Percentiles rank a stretch among this genome's conserved stretches.
Evolutionary conservation across 2,113 vertebrate genomes (phyloP).

Genomic region (Sander lucioperca): DNA sequence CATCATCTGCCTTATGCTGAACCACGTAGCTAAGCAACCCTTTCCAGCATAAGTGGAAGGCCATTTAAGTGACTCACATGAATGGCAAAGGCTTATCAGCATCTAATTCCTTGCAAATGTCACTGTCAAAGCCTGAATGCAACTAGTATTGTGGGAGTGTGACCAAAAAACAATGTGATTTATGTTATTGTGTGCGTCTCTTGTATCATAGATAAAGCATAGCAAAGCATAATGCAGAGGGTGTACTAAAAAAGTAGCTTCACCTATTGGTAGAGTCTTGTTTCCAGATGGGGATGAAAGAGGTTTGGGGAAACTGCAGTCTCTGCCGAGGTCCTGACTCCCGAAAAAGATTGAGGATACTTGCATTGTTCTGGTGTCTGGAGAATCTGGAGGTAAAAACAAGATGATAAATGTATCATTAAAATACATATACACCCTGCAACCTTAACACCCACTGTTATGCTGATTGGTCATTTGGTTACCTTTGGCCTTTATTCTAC

Average conservation of each 20-base stretch:
- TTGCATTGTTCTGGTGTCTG: constrained; percentile 85
- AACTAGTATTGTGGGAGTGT: background rate
- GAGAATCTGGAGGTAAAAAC: constrained; percentile 85
- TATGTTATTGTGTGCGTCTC: background rate
- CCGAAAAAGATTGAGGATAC: constrained; percentile 89
- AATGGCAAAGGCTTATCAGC: background rate
- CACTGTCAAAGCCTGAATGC: background rate
- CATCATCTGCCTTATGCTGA: constrained; percentile 53
- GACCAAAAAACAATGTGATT: background rate
- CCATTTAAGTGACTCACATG: background rate
- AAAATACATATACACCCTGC: background rate
- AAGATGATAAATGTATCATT: background rate
- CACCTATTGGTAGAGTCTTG: constrained; percentile 93
- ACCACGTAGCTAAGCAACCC: constrained; percentile 60
- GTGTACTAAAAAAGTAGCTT: background rate
- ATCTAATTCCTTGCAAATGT: background rate
- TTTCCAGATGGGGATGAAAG: constrained; percentile 88
- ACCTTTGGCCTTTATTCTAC: background rate
- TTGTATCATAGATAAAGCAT: background rate
- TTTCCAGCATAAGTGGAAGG: background rate
- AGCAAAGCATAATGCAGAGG: background rate
- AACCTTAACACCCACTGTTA: background rate
- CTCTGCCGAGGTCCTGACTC: constrained; percentile 87
- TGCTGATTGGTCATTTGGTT: constrained; percentile 1
- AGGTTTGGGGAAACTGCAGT: constrained; percentile 91